phyloP scores from a whole-genome alignment of 2,113 vertebrate species.

The Lampris incognitus region DNA sequence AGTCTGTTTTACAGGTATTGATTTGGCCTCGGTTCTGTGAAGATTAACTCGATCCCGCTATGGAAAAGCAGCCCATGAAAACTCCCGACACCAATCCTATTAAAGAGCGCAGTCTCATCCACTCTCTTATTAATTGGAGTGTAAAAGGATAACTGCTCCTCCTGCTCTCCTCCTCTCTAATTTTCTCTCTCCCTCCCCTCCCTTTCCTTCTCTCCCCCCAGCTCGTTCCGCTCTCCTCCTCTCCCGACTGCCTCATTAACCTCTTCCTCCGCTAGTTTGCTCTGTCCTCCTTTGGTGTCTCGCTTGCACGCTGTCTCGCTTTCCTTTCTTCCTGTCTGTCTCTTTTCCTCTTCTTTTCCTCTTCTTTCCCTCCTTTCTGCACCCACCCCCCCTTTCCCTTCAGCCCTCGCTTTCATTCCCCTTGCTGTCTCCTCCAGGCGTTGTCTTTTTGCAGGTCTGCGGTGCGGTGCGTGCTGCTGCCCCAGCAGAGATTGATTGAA shows the following conservation, averaged over 20 bases:
- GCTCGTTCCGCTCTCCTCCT: conserved; percentile 75
- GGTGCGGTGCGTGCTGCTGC: conserved; percentile 54
- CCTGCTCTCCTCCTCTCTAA: conserved; percentile 68
- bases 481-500: conserved; percentile 71
- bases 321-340: conserved; percentile 8
- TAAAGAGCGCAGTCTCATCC: conserved; percentile 66
- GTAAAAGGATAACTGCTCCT: conserved; percentile 77
- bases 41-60: conserved; percentile 36
- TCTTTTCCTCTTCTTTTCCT: conserved; percentile 23
- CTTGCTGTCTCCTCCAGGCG: conserved; percentile 20
- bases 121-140: conserved; percentile 76
- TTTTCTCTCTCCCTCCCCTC: conserved; percentile 58
- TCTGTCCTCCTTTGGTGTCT: background rate
- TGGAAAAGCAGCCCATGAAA: conserved; percentile 46
- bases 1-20: conserved; percentile 21
- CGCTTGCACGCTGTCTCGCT: background rate
- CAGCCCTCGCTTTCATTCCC: background rate
- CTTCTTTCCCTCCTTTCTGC: conserved; percentile 12
- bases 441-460: conserved; percentile 43
- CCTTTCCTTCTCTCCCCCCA: conserved; percentile 33
- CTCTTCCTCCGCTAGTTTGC: conserved; percentile 58
- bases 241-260: conserved; percentile 78
- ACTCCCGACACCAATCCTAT: conserved; percentile 61
- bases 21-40: conserved; percentile 36
- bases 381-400: background rate